Evolutionary conservation across 2,797 vertebrate species (phyloP), one percentile per base, ranked within the genome.

Genomic region (Hippoglossus hippoglossus): DNA sequence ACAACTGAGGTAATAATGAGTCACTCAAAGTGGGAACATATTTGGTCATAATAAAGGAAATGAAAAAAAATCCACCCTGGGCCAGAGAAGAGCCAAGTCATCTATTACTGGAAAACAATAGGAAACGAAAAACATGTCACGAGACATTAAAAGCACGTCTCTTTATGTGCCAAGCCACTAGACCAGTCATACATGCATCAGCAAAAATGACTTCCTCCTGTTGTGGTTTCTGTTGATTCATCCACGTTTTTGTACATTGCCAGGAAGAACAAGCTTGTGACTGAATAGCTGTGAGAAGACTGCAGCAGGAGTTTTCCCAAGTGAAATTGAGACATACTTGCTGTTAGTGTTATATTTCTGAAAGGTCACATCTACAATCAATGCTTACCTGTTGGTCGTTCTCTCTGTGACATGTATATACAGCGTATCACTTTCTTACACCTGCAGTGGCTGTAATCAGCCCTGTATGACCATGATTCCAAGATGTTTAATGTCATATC

Each of bases 191-290:
- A 26, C 25, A 9, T 9, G 39, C 81, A 15, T 77, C 72, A 66
- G 62, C 52, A 71, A 36, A 63, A 53, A 49, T 13, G 0, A 47
- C 16, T 52, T 11, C 50, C 57, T 70, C 44, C 63, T 66, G 10
- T 13, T 72, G 25, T n/a, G 24, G 11, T 55, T 82, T 68, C 60
- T 18, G 21, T 34, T 69, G 41, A 83, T 25, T 79, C 15, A 50
- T n/a, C 26, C 21, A 55, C 53, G n/a, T 44, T 6, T 31, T 31
- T 18, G 1, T 41, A n/a, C 47, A 22, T 10, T 50, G 39, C 28
- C 2, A 28, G 21, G 22, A 65, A 26, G 16, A 56, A 71, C 41
- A 6, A 22, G 9, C 65, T 51, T 19, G 1, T 63, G 44, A 71
- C 21, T 7, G 19, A 24, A 55, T 15, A 3, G 5, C n/a, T 26